Percentiles rank a stretch among this genome's conserved stretches.
These are phyloP conservation scores for Drosophila equinoxialis DNA, from an alignment of 1,140 invertebrate species.

Conservation along the genomic window DNA sequence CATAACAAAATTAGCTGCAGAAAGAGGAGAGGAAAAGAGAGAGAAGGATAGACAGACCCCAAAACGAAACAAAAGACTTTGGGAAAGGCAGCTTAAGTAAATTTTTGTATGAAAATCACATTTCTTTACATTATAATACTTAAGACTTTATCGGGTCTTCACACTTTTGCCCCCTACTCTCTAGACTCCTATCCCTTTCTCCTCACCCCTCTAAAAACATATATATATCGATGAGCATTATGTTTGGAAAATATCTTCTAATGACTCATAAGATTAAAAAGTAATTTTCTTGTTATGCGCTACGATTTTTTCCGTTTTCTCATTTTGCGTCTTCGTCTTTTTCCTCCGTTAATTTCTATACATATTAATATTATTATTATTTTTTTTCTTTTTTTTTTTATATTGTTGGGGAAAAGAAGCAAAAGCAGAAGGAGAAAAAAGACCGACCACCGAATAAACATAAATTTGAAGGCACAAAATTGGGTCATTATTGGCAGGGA, in stretches of 20 bases:
- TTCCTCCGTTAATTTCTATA: slow-evolving; percentile 72
- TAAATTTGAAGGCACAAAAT: slow-evolving; percentile 77
- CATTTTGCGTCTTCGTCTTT: background rate
- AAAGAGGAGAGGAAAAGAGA: slow-evolving; percentile 6
- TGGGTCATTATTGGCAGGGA: slow-evolving; percentile 78
- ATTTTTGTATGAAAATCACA: slow-evolving; percentile 29
- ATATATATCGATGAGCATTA: slow-evolving; percentile 41
- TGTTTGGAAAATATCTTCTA: slow-evolving; percentile 70
- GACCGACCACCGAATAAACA: slow-evolving; percentile 60
- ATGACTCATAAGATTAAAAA: slow-evolving; percentile 81
- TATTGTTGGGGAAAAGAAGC: background rate
- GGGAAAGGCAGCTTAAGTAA: slow-evolving; percentile 56
- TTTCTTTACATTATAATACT: slow-evolving; percentile 40
- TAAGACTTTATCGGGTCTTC: slow-evolving; percentile 54
- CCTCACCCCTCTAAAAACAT: background rate
- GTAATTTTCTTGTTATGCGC: slow-evolving; percentile 78
- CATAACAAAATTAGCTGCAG: slow-evolving; percentile 55
- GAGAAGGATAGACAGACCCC: background rate
- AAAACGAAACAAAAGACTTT: slow-evolving; percentile 60
- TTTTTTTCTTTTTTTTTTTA: background rate
- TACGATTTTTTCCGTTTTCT: slow-evolving; percentile 46
- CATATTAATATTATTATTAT: slow-evolving; percentile 67
- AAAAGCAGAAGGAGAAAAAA: slow-evolving; percentile 17
- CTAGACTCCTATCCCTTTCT: slow-evolving; percentile 10
- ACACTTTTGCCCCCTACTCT: slow-evolving; percentile 32